phyloP scores from a whole-genome alignment of 1,140 invertebrate genomes.

The Drosophila triauraria region DNA sequence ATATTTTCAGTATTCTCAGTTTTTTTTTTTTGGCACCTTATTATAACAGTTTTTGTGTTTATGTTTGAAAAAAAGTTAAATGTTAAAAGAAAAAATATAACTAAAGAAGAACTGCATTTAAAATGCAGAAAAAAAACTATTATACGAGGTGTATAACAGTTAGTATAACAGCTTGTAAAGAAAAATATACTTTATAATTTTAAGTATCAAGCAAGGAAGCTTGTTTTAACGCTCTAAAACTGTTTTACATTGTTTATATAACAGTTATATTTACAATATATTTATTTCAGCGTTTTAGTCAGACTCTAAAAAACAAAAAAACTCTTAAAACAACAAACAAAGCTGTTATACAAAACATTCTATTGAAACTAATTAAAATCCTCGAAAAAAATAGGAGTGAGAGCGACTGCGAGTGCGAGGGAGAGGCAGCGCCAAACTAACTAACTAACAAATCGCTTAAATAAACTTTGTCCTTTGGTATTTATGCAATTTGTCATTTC shows the following conservation, averaged over 20 bases:
- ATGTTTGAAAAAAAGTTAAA: not conserved
- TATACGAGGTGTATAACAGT: not conserved
- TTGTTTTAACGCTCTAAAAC: too few relatives aligned
- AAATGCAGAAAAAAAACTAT: not conserved
- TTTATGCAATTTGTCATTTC: constrained; percentile 75
- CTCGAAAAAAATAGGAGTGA: not conserved
- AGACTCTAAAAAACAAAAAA: not conserved
- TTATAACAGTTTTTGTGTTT: not conserved
- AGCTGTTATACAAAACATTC: constrained; percentile 4
- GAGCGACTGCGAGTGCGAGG: not conserved
- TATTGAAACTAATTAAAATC: constrained; percentile 12
- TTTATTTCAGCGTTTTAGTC: not conserved
- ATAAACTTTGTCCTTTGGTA: constrained; percentile 74
- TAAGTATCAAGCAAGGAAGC: too few relatives aligned
- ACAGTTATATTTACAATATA: constrained; percentile 1
- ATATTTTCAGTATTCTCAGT: not conserved
- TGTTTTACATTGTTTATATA: not conserved
- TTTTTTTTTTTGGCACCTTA: not conserved
- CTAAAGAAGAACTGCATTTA: not conserved
- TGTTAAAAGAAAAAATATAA: not conserved
- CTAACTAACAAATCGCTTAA: constrained; percentile 77
- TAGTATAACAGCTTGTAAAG: not conserved
- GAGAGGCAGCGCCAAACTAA: constrained; percentile 12
- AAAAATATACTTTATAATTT: too few relatives aligned
- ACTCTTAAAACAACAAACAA: not conserved